A percentile compares a stretch with the other conserved stretches of the same genome.
These are phyloP conservation scores for Anthophora plumipes DNA, from an alignment of 2,888 invertebrate genomes.

Conservation along the genomic window DNA sequence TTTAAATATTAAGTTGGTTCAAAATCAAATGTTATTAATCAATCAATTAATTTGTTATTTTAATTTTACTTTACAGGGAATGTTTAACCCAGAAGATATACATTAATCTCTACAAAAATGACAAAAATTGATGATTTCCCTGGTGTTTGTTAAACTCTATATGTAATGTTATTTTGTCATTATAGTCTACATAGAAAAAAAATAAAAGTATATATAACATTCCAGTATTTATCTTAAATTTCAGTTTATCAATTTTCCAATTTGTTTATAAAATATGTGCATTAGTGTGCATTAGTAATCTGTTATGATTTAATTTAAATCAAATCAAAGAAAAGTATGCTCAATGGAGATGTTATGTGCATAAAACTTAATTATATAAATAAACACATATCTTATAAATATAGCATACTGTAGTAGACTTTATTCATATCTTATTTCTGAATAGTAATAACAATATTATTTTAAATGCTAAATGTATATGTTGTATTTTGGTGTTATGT, in stretches of 20 bases:
- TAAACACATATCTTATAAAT: conserved; percentile 28
- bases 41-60: conserved; percentile 18
- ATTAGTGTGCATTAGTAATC: conserved; percentile 9
- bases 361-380: conserved; percentile 29
- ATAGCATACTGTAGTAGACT: not conserved
- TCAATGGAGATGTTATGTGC: not conserved
- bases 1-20: not conserved
- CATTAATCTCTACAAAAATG: conserved; percentile 71
- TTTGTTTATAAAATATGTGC: conserved; percentile 8
- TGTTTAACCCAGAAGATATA: conserved; percentile 95
- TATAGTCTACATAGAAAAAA: conserved; percentile 18
- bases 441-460: conserved; percentile 3
- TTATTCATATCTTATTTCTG: conserved; percentile 15
- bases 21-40: not conserved
- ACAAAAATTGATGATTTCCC: conserved; percentile 33
- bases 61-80: conserved; percentile 88
- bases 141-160: conserved; percentile 35
- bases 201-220: conserved; percentile 38
- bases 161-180: conserved; percentile 35
- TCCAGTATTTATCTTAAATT: conserved; percentile 46
- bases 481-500: too few relatives aligned
- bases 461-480: not conserved
- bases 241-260: conserved; percentile 13
- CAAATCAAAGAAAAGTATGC: conserved; percentile 8
- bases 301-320: conserved; percentile 4